A percentile compares a stretch with the other conserved stretches of the same genome.
Evolutionary conservation across 2,797 vertebrate species (phyloP).

Genomic region (Lagorchestes hirsutus): DNA sequence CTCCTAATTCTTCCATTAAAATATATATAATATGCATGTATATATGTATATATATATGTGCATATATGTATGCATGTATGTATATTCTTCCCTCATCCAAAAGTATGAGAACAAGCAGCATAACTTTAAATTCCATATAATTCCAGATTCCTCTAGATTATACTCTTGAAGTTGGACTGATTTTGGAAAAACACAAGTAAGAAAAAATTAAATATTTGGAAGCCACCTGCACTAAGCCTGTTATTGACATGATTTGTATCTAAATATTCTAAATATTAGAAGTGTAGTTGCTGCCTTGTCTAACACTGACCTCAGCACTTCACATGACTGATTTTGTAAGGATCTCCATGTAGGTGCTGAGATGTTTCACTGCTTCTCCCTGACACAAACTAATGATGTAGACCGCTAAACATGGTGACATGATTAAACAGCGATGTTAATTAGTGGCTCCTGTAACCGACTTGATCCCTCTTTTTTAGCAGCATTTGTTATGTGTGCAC

Average conservation of each 20-base stretch:
- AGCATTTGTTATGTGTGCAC: constrained; percentile 75
- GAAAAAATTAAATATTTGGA: constrained; percentile 68
- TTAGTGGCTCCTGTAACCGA: constrained; percentile 83
- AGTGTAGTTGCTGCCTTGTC: constrained; percentile 78
- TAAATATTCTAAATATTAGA: constrained; percentile 79
- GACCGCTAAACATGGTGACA: constrained; percentile 85
- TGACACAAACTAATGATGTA: constrained; percentile 89
- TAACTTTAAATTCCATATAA: neutral
- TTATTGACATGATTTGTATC: constrained; percentile 78
- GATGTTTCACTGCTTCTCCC: constrained; percentile 79
- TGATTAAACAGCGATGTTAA: constrained; percentile 88
- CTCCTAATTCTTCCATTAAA: too few relatives aligned
- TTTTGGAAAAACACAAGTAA: constrained; percentile 76
- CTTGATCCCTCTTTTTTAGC: constrained; percentile 76
- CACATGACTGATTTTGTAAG: constrained; percentile 86
- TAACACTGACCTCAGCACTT: constrained; percentile 81
- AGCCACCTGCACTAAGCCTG: constrained; percentile 20
- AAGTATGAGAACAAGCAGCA: neutral
- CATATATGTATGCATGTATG: too few relatives aligned
- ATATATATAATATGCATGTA: too few relatives aligned
- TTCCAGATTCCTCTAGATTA: constrained; percentile 50
- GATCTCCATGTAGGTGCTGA: constrained; percentile 83
- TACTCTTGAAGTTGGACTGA: constrained; percentile 39
- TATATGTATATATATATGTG: too few relatives aligned
- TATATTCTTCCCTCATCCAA: neutral